These are phyloP conservation scores for Drosophila flavopinicola DNA, from an alignment of 2,888 invertebrate genomes.

Conservation along the genomic window DNA sequence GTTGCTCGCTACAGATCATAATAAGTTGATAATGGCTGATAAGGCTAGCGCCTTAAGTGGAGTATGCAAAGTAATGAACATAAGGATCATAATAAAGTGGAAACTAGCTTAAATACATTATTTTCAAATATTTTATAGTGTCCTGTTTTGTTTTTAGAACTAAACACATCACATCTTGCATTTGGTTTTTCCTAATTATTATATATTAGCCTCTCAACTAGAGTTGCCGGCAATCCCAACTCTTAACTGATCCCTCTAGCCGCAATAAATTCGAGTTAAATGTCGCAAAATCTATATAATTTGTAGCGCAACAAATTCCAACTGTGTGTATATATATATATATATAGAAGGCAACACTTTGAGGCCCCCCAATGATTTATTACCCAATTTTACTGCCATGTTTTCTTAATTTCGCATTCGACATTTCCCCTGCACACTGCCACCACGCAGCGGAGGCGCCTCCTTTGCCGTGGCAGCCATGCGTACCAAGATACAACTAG, in stretches of 20 bases:
- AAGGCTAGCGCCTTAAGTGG: neutral
- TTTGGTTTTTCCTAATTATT: no score
- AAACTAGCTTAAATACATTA: no score
- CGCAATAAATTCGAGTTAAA: conserved; percentile 11
- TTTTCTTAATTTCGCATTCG: conserved; percentile 83
- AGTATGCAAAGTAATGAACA: no score
- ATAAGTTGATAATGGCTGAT: neutral
- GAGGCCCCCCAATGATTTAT: conserved; percentile 78
- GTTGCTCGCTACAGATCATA: conserved; percentile 8
- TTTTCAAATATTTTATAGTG: no score
- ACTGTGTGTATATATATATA: conserved; percentile 40
- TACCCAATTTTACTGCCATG: conserved; percentile 81
- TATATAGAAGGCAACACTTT: conserved; percentile 74
- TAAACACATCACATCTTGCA: no score
- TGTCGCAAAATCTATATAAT: conserved; percentile 71
- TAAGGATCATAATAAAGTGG: no score
- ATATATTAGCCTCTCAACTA: conserved; percentile 4
- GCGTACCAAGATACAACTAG: conserved; percentile 59
- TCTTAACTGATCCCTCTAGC: neutral
- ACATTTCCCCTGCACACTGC: conserved; percentile 73
- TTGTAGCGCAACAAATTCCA: conserved; percentile 71
- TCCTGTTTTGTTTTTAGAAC: no score
- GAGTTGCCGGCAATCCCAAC: conserved; percentile 9
- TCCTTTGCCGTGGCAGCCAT: conserved; percentile 62
- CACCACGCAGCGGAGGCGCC: conserved; percentile 50